Evolutionary conservation across 2,888 invertebrate species (phyloP).

Genomic region (Laspeyria flexula): DNA sequence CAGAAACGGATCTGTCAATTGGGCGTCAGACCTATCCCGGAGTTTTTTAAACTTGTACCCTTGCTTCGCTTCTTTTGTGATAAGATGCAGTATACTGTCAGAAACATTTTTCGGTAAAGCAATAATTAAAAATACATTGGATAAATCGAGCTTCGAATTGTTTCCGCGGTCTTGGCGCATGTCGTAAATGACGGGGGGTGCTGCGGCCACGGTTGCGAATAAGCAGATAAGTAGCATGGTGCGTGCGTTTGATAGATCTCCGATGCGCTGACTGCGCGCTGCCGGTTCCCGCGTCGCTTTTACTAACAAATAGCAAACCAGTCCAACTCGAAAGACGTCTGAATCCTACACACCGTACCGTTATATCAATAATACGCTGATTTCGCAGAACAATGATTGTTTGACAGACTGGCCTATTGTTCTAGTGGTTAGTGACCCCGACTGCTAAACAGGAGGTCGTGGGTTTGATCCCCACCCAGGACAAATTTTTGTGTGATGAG

Average conservation of each 20-base stretch:
- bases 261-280: slow-evolving; percentile 66
- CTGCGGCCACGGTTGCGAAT: slow-evolving; percentile 60
- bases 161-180: slow-evolving; percentile 92
- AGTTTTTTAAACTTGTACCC: slow-evolving; percentile 45
- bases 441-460: too few relatives aligned
- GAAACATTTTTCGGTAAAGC: slow-evolving; percentile 80
- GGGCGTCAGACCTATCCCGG: slow-evolving; percentile 78
- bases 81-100: slow-evolving; percentile 46
- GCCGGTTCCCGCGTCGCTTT: slow-evolving; percentile 74
- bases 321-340: slow-evolving; percentile 54
- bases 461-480: too few relatives aligned
- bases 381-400: slow-evolving; percentile 46
- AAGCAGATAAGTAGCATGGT: slow-evolving; percentile 65
- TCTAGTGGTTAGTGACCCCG: too few relatives aligned
- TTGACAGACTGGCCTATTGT: too few relatives aligned
- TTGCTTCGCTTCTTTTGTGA: slow-evolving; percentile 48
- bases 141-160: slow-evolving; percentile 90
- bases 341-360: slow-evolving; percentile 83
- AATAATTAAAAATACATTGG: slow-evolving; percentile 90
- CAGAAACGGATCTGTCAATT: slow-evolving; percentile 83
- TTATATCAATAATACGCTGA: slow-evolving; percentile 64
- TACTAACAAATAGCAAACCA: slow-evolving; percentile 75
- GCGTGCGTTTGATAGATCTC: slow-evolving; percentile 66
- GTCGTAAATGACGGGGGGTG: slow-evolving; percentile 80
- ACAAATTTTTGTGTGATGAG: too few relatives aligned